Evolutionary conservation across 2,797 vertebrate genomes (phyloP), one percentile per base, ranked within the genome.

Genomic region (Macroramphosus scolopax): DNA sequence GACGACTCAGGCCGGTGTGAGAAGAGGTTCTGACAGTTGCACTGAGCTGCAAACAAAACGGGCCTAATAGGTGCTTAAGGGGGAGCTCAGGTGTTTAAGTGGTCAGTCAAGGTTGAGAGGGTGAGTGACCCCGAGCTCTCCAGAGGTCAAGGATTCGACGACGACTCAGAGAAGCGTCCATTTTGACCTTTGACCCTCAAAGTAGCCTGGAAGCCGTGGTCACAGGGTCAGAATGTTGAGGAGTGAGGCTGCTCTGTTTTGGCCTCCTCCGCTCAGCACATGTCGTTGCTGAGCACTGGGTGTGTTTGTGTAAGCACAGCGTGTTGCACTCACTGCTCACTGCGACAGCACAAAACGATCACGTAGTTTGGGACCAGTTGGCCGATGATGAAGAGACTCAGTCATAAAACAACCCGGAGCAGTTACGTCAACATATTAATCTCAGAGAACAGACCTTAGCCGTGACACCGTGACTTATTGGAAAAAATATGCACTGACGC

Each of bases 51-150:
- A 68, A 75, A 75, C 54, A 57, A 77, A 75, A 78, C 42, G 47
- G 56, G 30, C 38, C 63, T 61, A 74, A 80, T 79, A 69, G 68
- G 66, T 18, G 54, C 57, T 63, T 5, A 16, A 24, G 51, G 63
- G 40, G 33, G 63, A 56, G 71, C 50, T 72, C 68, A 67, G 77
- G 67, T 60, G 55, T 38, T 68, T 65, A 72, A 56, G 64, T 46
- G 43, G 80, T 64, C 81, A 83, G 80, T 85, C 87, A 84, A 84
- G 81, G 82, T 84, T 51, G 58, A 72, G 74, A 74, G 44, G 60
- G 48, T 18, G 50, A 30, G 2, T 3, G 32, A 40, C 50, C 53
- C 24, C 10, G 5, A 43, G 65, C 60, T 30, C 52, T 63, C 30
- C 24, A 47, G 45, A 59, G 65, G 72, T 71, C 65, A 60, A 14